A percentile compares a stretch with the other conserved stretches of the same genome.
Evolutionary conservation across 2,888 invertebrate species (phyloP).

Genomic region (Ariolimax columbianus): DNA sequence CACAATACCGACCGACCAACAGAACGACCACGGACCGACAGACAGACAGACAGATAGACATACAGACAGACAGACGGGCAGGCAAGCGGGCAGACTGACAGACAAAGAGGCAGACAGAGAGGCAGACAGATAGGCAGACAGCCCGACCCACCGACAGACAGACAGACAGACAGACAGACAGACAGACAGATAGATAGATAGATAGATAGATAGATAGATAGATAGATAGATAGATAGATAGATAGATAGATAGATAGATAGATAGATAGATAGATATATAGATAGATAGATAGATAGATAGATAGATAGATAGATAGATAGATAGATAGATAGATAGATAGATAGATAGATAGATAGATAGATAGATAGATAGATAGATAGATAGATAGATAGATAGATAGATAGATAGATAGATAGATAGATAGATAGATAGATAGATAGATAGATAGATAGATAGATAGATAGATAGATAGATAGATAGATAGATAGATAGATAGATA

Average conservation of each 20-base stretch:
- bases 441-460: background rate
- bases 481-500: background rate
- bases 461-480: background rate
- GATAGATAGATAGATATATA: conserved; percentile 16
- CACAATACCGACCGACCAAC: no score
- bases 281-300: background rate
- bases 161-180: conserved; percentile 33
- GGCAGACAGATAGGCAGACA: no score
- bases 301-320: conserved; percentile 17
- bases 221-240: conserved; percentile 12
- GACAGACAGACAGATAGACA: no score
- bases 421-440: conserved; percentile 6
- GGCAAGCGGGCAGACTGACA: no score
- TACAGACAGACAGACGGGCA: no score
- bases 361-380: background rate
- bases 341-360: conserved; percentile 10
- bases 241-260: conserved; percentile 12
- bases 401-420: conserved; percentile 16
- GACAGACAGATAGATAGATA: conserved; percentile 20
- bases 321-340: conserved; percentile 27
- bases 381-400: background rate
- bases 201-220: conserved; percentile 12
- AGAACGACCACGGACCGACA: no score
- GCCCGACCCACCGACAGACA: no score
- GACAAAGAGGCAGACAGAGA: no score